Evolutionary conservation across 2,113 vertebrate genomes (phyloP), one percentile per base, ranked within the genome.

Genomic region (Elaphurus davidianus): DNA sequence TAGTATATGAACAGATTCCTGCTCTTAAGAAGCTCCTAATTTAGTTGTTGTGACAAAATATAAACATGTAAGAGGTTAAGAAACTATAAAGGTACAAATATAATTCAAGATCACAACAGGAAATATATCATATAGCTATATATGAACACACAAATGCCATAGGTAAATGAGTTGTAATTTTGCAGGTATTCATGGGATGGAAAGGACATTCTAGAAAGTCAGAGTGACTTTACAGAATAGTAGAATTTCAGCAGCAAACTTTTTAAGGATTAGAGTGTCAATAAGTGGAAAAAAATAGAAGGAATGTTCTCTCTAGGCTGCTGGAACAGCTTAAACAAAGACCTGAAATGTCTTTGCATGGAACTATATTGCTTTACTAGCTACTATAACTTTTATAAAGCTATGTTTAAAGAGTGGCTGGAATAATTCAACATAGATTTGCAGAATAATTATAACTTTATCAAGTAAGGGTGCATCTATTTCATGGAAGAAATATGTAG

Each of bases 11-110:
- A 86, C 78, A 81, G 33, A 62, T 55, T 89, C 7, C n/a, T 96
- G 17, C 6, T 83, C 13, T 96, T 36, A 74, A n/a, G 50, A 90
- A 14, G 5, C 59, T 54, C 67, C 27, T 30, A 30, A 64, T 96
- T 90, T 87, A 96, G 95, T 86, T 76, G 40, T 93, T 82, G 40
- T 85, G 43, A 76, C 15, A 64, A 91, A 93, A 88, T 81, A 71
- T 23, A 74, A 95, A 57, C 54, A 57, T 50, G 27, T 76, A 52
- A n/a, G n/a, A 90, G 17, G 16, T 43, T 92, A 91, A 79, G 33
- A 90, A 94, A 83, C 25, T 79, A 17, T 50, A 84, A 90, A 76
- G n/a, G 11, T 43, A 60, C 50, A 74, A 47, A 43, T 91, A 45
- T 91, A 54, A 92, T 23, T 78, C 30, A n/a, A 81, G 82, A 67